A percentile compares a stretch with the other conserved stretches of the same genome.
Conservation (phyloP, 2,888 invertebrate species). For the Drosophila yooni region DNA sequence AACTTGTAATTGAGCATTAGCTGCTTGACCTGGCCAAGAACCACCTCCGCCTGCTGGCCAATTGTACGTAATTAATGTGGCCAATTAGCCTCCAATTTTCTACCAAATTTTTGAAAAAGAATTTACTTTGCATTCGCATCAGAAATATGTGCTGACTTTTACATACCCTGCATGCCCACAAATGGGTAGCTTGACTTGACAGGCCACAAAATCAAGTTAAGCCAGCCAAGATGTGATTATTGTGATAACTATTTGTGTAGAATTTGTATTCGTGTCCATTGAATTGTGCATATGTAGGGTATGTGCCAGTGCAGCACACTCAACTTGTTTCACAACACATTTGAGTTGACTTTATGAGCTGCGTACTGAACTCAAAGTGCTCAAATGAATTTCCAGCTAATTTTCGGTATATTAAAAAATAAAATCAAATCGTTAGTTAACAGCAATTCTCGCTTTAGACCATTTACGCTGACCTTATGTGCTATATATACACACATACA, state of each 20-base stretch:
- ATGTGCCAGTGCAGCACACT: not conserved
- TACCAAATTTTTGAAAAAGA: constrained; percentile 25
- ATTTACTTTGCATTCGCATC: constrained; percentile 9
- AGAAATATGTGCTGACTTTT: not conserved
- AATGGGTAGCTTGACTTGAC: not conserved
- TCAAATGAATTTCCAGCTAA: constrained; percentile 24
- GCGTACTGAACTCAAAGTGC: not conserved
- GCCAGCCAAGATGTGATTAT: not conserved
- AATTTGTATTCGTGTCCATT: not conserved
- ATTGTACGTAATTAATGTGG: constrained; percentile 71
- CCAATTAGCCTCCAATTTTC: constrained; percentile 63
- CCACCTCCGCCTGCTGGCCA: constrained; percentile 14
- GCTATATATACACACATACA: too few species aligned
- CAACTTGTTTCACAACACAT: not conserved
- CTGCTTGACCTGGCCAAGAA: constrained; percentile 42
- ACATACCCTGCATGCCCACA: not conserved
- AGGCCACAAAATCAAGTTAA: not conserved
- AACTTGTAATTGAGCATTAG: constrained; percentile 73
- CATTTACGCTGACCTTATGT: constrained; percentile 17
- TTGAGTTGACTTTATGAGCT: constrained; percentile 4
- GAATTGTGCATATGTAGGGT: not conserved
- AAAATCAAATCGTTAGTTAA: constrained; percentile 8
- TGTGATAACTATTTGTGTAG: not conserved
- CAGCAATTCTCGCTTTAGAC: constrained; percentile 5
- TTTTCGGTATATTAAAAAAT: not conserved